A percentile compares a stretch with the other conserved stretches of the same genome.
Conservation (phyloP, 2,888 invertebrate genomes). For the Andricus quercusramuli region DNA sequence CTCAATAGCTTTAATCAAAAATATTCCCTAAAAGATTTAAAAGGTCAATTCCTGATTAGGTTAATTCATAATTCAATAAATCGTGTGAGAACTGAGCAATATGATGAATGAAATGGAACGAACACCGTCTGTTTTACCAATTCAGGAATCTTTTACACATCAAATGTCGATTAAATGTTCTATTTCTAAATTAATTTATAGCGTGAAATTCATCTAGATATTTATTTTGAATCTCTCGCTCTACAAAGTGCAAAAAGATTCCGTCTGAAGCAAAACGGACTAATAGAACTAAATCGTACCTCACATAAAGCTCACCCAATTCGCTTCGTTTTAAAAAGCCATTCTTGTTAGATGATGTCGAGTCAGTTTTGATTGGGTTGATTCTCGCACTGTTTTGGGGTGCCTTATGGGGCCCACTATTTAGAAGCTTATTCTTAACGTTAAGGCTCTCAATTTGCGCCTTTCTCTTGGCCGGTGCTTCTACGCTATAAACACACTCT, state of each 20-base stretch:
- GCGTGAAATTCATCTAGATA: neutral
- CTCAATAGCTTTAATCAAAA: neutral
- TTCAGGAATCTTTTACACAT: constrained; percentile 34
- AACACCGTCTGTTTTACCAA: constrained; percentile 8
- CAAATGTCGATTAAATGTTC: neutral
- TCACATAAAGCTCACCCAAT: constrained; percentile 79
- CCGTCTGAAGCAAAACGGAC: constrained; percentile 62
- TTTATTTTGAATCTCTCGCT: neutral
- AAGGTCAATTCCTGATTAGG: constrained; percentile 7
- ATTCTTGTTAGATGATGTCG: constrained; percentile 74
- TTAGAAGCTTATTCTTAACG: constrained; percentile 75
- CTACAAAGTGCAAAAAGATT: constrained; percentile 41
- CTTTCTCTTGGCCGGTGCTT: constrained; percentile 73
- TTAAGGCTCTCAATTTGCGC: constrained; percentile 73
- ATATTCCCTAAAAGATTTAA: neutral
- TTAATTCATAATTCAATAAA: neutral
- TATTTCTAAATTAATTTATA: neutral
- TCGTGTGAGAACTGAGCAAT: constrained; percentile 21
- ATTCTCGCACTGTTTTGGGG: constrained; percentile 71
- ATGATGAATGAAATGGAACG: constrained; percentile 32
- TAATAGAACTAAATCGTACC: constrained; percentile 75
- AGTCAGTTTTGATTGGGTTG: constrained; percentile 70
- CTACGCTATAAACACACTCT: constrained; percentile 76
- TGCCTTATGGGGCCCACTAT: constrained; percentile 73
- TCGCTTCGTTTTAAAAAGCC: constrained; percentile 77